Base-by-base conservation (phyloP, 1,140 invertebrate species). In the Drosophila nigromelanica region DNA sequence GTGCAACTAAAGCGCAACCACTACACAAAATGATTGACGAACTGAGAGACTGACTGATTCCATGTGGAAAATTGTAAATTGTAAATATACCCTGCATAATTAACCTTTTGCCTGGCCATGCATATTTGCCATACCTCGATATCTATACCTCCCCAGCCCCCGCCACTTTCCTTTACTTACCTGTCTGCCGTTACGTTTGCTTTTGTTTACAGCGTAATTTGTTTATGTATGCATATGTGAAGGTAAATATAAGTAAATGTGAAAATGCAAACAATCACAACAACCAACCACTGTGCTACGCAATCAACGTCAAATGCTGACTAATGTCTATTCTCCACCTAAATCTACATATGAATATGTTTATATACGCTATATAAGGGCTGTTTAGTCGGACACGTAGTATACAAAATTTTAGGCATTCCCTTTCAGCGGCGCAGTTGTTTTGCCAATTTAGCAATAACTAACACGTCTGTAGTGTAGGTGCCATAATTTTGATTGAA, bases 131-230 rank as follows among this genome's bases (percentile, higher is more conserved):
- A 45, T 68, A 51, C 33, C 74, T 62, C 55, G 48, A 45, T n/a
- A 18, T 37, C 48, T 50, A 24, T 30, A 35, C 33, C 43, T 24
- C 10, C 24, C 21, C 10, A 0, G 2, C 11, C 21, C 48, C 33
- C 47, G 12, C 6, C 11, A 5, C 27, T 30, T 48, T 27, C 14
- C 33, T 33, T 14, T 27, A 54, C 67, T 18, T 30, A 18, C 45
- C 55, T 48, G 52, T 50, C 62, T 21, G 37, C 39, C 8, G 51
- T 15, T 45, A 40, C 18, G 51, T 76, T 78, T 66, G 40, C 52
- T n/a, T 58, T 82, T 82, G 83, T 87, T 89, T 83, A 81, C 82
- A 72, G 56, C 81, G 76, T 82, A 89, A 80, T 89, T 86, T 78
- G 79, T 76, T 89, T 80, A 78, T 81, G 73, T 30, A 3, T 15